Conservation (phyloP, 2,888 invertebrate genomes). For the Drosophila paucipuncta region DNA sequence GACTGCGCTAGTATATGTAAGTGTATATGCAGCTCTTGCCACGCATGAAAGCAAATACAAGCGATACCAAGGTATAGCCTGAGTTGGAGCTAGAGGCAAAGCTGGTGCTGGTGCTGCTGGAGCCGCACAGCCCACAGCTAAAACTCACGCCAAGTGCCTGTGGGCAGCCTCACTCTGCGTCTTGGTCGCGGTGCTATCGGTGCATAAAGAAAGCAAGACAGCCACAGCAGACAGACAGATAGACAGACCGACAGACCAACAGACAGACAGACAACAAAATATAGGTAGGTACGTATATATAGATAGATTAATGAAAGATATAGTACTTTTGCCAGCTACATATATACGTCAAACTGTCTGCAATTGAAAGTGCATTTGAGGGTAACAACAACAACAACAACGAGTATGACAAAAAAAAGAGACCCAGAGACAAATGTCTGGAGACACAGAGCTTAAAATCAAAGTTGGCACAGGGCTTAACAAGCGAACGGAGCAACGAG, state of each 20-base stretch:
- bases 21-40: conserved; percentile 51
- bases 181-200: conserved; percentile 44
- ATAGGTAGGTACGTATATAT: conserved; percentile 53
- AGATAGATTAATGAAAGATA: conserved; percentile 77
- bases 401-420: conserved; percentile 34
- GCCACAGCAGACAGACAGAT: conserved; percentile 32
- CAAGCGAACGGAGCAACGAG: conserved; percentile 62
- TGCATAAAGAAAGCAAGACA: conserved; percentile 66
- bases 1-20: conserved; percentile 26
- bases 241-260: conserved; percentile 21
- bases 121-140: conserved; percentile 64
- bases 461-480: conserved; percentile 76
- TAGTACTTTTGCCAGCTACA: conserved; percentile 68
- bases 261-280: conserved; percentile 23
- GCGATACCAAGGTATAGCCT: conserved; percentile 33
- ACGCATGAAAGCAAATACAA: conserved; percentile 64
- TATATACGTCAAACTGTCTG: conserved; percentile 77
- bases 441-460: conserved; percentile 72
- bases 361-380: conserved; percentile 80
- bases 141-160: conserved; percentile 73
- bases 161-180: conserved; percentile 62
- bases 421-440: conserved; percentile 69
- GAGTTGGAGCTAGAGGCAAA: conserved; percentile 18
- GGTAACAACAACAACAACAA: conserved; percentile 55
- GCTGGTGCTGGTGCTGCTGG: conserved; percentile 32